Evolutionary conservation across 2,113 vertebrate species (phyloP).

Genomic region (Macrotus californicus): DNA sequence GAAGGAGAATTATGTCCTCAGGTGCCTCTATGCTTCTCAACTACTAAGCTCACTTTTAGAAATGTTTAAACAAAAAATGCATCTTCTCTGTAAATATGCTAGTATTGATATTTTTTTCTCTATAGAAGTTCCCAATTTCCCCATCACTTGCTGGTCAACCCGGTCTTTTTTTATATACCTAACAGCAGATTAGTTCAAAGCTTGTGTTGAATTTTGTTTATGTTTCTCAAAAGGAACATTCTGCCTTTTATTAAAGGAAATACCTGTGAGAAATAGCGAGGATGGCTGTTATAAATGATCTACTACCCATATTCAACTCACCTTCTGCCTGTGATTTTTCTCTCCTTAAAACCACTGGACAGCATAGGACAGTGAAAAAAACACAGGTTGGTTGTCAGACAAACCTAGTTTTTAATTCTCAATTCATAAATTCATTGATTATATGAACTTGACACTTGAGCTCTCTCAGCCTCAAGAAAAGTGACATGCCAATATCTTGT

Average conservation of each 20-base stretch:
- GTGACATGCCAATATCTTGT: background rate
- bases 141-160: conserved; percentile 11
- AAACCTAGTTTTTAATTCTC: background rate
- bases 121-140: conserved; percentile 34
- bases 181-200: conserved; percentile 17
- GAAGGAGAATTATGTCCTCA: conserved; percentile 38
- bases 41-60: background rate
- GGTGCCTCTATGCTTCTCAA: background rate
- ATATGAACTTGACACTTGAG: background rate
- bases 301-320: conserved; percentile 32
- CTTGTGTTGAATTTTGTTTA: conserved; percentile 42
- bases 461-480: background rate
- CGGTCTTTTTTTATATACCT: conserved; percentile 29
- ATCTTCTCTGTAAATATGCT: conserved; percentile 45
- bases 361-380: background rate
- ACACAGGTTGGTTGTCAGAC: background rate
- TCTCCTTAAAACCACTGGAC: background rate
- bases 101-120: conserved; percentile 44
- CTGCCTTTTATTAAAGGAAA: conserved; percentile 49
- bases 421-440: background rate
- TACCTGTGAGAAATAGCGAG: conserved; percentile 16
- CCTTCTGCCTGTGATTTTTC: background rate
- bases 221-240: conserved; percentile 58
- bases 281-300: conserved; percentile 24
- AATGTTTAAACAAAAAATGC: conserved; percentile 36